Base-by-base conservation (phyloP, 2,888 invertebrate genomes). In the Bedellia somnulentella region DNA sequence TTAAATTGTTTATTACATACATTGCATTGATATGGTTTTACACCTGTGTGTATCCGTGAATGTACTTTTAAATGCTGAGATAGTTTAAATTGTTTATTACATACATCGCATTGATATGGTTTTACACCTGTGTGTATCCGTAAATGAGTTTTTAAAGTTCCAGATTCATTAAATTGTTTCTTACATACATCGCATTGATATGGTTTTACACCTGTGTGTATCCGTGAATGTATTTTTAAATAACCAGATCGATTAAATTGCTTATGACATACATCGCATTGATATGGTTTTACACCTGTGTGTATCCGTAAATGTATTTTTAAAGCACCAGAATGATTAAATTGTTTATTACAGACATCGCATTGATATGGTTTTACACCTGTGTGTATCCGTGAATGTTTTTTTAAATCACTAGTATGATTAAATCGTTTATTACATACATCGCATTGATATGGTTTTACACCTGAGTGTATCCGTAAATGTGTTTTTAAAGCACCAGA, bases 371-470 rank as follows among this genome's bases (percentile, higher is more conserved):
- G n/a, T n/a, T n/a, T n/a, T n/a, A n/a, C n/a, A n/a, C n/a, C n/a
- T n/a, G n/a, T n/a, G n/a, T n/a, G n/a, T n/a, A n/a, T n/a, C 35
- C 30, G 3, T 35, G 32, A 4, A 22, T 15, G 14, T 35, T 22
- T 2, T 27, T 27, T 31, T 25, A 38, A 24, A 31, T 2, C 1
- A 3, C 5, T 37, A 1, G 2, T 1, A n/a, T n/a, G n/a, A 4
- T 4, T 22, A 37, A 26, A 38, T 31, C 10, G 15, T 11, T 31
- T 30, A n/a, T 29, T 12, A 35, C 42, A 43, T 3, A 36, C 6
- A n/a, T 21, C 18, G 30, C 42, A 46, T 8, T 31, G 12, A 12
- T 25, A 41, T 1, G 42, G 39, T 18, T 36, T 42, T 6, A 37
- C 35, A 1, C 35, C 35, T 3, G 37, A 39, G 21, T 44, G 43